phyloP scores from a whole-genome alignment of 2,113 vertebrate genomes.

The Melanostigma gelatinosum region DNA sequence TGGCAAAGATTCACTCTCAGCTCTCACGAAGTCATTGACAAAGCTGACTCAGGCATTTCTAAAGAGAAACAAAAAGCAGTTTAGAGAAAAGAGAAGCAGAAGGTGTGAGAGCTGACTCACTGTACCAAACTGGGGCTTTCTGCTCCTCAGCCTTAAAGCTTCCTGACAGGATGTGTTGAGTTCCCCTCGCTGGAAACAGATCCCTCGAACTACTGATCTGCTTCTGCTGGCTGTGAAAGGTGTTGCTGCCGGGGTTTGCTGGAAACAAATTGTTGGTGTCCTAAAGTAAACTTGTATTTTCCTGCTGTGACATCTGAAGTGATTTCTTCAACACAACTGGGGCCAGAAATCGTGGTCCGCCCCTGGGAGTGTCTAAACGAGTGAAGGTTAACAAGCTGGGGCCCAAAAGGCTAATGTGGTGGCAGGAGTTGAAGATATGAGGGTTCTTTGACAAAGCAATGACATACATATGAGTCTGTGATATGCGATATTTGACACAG shows the following conservation, averaged over 20 bases:
- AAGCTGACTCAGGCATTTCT: constrained; percentile 24
- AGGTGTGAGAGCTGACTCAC: constrained; percentile 29
- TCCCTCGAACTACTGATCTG: constrained; percentile 67
- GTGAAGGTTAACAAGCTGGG: constrained; percentile 2
- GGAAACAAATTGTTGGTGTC: constrained; percentile 19
- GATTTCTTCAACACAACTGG: not conserved
- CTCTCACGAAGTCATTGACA: constrained; percentile 13
- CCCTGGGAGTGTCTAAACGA: not conserved
- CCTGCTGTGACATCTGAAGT: not conserved
- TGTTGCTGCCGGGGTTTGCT: constrained; percentile 30
- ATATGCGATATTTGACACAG: constrained; percentile 2
- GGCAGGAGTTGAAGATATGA: constrained; percentile 9
- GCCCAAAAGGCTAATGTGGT: constrained; percentile 24
- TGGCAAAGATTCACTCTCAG: not conserved
- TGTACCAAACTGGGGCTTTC: constrained; percentile 14
- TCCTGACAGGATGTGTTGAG: constrained; percentile 76
- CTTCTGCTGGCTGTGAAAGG: constrained; percentile 61
- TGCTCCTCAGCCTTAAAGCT: constrained; percentile 66
- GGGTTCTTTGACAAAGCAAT: constrained; percentile 31
- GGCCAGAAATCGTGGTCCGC: not conserved
- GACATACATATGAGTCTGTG: constrained; percentile 17
- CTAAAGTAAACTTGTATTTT: constrained; percentile 30
- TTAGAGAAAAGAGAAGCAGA: constrained; percentile 17
- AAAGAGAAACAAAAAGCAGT: not conserved
- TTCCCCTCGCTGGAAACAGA: constrained; percentile 76